phyloP scores from a whole-genome alignment of 1,140 invertebrate genomes.

The Drosophila lowei region DNA sequence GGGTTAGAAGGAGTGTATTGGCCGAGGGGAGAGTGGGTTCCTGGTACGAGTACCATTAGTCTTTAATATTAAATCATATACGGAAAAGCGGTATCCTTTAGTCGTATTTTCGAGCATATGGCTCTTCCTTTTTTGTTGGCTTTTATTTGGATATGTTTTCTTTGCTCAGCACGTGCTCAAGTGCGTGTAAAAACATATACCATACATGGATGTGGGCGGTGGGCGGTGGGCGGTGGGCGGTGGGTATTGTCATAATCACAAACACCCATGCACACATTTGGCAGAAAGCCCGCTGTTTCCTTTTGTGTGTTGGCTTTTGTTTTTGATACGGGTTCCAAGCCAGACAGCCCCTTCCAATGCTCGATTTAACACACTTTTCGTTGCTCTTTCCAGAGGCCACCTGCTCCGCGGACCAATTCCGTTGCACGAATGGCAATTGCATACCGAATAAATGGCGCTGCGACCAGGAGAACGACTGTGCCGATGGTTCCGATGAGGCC shows the following conservation, averaged over 20 bases:
- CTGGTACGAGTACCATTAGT: no score
- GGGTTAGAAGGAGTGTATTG: no score
- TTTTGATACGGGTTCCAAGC: conserved; percentile 67
- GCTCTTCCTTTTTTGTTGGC: conserved; percentile 41
- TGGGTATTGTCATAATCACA: conserved; percentile 5
- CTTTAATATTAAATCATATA: no score
- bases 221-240: neutral
- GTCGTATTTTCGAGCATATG: no score
- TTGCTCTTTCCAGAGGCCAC: conserved; percentile 70
- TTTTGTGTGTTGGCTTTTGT: conserved; percentile 53
- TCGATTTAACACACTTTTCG: conserved; percentile 32
- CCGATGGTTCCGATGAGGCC: conserved; percentile 88
- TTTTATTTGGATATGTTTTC: conserved; percentile 39
- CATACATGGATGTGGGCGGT: neutral
- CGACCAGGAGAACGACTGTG: conserved; percentile 87
- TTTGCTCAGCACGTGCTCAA: conserved; percentile 73
- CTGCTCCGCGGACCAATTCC: conserved; percentile 84
- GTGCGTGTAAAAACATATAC: conserved; percentile 60
- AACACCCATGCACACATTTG: conserved; percentile 6
- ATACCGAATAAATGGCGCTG: conserved; percentile 87
- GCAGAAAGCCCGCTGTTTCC: conserved; percentile 12
- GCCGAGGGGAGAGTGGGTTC: no score
- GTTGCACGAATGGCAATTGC: conserved; percentile 86
- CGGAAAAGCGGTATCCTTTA: no score
- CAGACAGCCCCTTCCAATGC: conserved; percentile 4